A percentile compares a stretch with the other conserved stretches of the same genome.
Conservation (phyloP, 2,797 vertebrate species). For the Peromyscus aztecus region DNA sequence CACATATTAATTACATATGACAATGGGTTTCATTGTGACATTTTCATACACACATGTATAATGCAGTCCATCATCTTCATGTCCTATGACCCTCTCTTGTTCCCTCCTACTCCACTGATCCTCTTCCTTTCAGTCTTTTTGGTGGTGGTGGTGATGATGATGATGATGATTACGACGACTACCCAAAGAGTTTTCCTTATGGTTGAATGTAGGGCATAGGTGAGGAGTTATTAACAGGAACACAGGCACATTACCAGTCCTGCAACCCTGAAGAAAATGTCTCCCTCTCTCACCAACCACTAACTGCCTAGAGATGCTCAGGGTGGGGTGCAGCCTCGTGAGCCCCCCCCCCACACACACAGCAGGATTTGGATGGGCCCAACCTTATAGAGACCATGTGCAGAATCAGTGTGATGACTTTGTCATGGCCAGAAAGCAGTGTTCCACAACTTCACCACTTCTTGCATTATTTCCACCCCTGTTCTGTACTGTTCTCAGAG, state of each 20-base stretch:
- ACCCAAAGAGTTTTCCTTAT: background rate
- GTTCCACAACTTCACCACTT: background rate
- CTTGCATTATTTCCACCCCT: background rate
- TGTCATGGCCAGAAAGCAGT: background rate
- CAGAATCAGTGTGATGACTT: background rate
- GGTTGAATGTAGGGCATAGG: background rate
- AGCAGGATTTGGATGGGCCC: background rate
- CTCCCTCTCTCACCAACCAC: background rate
- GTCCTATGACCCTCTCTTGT: too few relatives aligned
- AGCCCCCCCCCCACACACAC: too few relatives aligned
- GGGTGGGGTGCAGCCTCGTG: background rate
- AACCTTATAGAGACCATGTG: background rate
- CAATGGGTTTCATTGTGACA: background rate
- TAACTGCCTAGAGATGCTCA: background rate
- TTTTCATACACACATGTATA: background rate
- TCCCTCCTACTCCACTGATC: background rate
- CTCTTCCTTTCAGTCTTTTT: background rate
- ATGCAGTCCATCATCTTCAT: background rate
- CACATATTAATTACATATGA: background rate
- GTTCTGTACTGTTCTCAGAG: background rate
- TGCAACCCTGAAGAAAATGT: background rate
- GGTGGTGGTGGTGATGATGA: background rate
- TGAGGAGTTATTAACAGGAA: background rate
- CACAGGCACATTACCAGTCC: background rate
- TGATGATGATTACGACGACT: background rate